Evolutionary conservation across 1,140 invertebrate species (phyloP).

Genomic region (Lepeophtheirus salmonis): DNA sequence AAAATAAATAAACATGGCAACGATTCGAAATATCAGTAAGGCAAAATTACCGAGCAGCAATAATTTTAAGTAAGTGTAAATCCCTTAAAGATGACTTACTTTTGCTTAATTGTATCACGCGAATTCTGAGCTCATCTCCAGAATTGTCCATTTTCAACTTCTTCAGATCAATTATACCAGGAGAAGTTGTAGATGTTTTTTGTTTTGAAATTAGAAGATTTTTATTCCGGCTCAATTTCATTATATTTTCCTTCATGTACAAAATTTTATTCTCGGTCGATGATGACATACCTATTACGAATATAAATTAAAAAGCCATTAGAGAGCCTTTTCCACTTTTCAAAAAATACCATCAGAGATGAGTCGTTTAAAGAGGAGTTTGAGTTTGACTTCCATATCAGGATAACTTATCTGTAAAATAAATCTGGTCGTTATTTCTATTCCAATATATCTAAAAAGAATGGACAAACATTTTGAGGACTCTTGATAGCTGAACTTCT

Average conservation of each 20-base stretch:
- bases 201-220: not conserved
- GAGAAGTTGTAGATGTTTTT: not conserved
- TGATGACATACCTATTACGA: slow-evolving; percentile 6
- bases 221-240: slow-evolving; percentile 10
- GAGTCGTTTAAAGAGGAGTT: not conserved
- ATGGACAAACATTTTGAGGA: not conserved
- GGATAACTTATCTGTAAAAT: not conserved
- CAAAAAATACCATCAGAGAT: too few species aligned
- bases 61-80: too few species aligned
- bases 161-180: not conserved
- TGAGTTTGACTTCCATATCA: not conserved
- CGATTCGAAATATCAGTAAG: too few species aligned
- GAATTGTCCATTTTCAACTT: not conserved
- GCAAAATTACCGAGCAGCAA: too few species aligned
- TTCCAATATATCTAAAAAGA: too few species aligned
- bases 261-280: slow-evolving; percentile 7
- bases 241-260: slow-evolving; percentile 11
- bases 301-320: too few species aligned
- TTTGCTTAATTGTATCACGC: not conserved
- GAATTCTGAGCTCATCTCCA: not conserved
- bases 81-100: slow-evolving; percentile 4
- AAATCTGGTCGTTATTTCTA: not conserved
- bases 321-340: too few species aligned
- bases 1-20: too few species aligned
- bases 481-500: not conserved